A percentile compares a stretch with the other conserved stretches of the same genome.
These are phyloP conservation scores for Nyctalus aviator DNA, from an alignment of 2,797 vertebrate species.

Conservation along the genomic window DNA sequence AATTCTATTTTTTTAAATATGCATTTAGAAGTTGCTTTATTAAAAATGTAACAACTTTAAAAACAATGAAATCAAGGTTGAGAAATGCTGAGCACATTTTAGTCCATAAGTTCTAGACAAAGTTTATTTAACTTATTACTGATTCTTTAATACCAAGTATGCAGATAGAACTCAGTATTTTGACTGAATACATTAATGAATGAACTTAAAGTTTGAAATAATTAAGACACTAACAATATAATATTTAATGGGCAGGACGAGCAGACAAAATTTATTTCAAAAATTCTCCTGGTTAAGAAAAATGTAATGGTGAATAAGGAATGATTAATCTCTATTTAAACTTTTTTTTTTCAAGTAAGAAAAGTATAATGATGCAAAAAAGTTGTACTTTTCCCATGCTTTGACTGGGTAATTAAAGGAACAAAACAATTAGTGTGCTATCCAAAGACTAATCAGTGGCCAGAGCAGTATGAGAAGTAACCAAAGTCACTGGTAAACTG, in stretches of 20 bases:
- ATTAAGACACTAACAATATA: neutral
- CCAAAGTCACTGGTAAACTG: neutral
- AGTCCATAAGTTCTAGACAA: neutral
- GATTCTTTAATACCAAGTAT: neutral
- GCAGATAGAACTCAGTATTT: neutral
- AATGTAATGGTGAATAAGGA: neutral
- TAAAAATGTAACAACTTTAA: neutral
- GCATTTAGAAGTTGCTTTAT: neutral
- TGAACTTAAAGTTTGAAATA: neutral
- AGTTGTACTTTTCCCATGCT: neutral
- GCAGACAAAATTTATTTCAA: neutral
- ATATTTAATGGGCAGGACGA: neutral
- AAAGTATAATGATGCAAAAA: neutral
- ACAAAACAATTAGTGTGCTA: too few species aligned
- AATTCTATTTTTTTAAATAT: neutral
- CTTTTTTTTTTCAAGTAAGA: neutral
- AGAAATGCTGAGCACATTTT: neutral
- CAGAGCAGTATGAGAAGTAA: neutral
- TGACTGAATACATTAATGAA: neutral
- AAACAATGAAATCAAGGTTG: neutral
- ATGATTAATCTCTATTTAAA: constrained; percentile 10
- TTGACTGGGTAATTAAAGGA: neutral
- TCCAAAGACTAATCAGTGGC: too few species aligned
- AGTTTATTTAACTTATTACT: neutral
- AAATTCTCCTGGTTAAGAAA: neutral